Evolutionary conservation across 2,797 vertebrate species (phyloP).

Genomic region (Pygocentrus nattereri): DNA sequence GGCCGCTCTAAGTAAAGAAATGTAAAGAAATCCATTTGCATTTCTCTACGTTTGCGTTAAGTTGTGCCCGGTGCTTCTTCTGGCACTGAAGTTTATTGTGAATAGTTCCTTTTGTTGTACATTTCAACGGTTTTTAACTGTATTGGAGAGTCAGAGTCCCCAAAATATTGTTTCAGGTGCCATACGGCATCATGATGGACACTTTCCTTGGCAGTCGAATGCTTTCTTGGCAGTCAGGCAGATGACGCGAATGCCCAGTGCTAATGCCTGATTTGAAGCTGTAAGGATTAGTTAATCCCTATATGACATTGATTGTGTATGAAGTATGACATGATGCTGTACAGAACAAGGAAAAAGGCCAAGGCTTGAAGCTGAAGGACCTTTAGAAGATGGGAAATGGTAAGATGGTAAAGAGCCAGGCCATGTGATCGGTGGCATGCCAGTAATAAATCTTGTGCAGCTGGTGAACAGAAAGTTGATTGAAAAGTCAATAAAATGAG

Average conservation of each 20-base stretch:
- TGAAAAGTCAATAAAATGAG: too few species aligned
- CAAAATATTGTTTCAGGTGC: neutral
- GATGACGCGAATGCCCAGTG: neutral
- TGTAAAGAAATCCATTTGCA: too few species aligned
- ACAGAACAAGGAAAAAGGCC: neutral
- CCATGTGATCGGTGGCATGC: neutral
- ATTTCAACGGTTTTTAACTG: neutral
- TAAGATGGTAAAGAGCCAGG: too few species aligned
- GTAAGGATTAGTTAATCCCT: neutral
- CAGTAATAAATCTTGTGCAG: neutral
- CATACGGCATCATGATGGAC: neutral
- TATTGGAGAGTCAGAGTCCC: neutral
- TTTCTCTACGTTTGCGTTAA: too few species aligned
- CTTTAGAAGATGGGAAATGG: slow-evolving; percentile 23
- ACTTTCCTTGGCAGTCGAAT: neutral
- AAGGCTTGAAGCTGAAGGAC: slow-evolving; percentile 19
- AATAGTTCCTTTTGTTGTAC: too few species aligned
- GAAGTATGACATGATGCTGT: neutral
- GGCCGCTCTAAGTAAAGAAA: too few species aligned
- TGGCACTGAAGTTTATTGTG: too few species aligned
- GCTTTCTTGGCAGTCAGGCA: neutral
- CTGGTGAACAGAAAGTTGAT: neutral
- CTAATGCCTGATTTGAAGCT: slow-evolving; percentile 17
- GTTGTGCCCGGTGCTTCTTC: too few species aligned
- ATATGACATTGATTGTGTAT: slow-evolving; percentile 1